phyloP scores from a whole-genome alignment of 1,140 invertebrate species.

The Drosophila micromelanica region DNA sequence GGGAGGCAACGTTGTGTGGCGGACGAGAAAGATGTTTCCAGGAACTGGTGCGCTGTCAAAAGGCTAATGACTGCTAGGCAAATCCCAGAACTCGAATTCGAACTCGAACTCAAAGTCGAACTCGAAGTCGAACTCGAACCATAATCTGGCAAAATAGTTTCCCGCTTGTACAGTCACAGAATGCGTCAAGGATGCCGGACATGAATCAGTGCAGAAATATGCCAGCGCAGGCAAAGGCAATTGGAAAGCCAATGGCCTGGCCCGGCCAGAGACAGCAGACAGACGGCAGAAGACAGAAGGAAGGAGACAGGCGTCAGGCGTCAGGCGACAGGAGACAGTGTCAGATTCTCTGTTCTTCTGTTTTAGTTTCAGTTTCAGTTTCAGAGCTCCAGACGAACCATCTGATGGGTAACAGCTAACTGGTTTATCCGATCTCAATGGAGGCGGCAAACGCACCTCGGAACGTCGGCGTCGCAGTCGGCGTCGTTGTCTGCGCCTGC shows the following conservation, averaged over 20 bases:
- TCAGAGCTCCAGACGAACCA: constrained; percentile 4
- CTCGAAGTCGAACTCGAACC: too few species aligned
- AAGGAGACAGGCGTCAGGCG: too few species aligned
- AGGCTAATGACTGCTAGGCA: constrained; percentile 72
- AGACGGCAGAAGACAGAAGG: not conserved
- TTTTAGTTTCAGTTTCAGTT: not conserved
- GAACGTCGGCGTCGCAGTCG: not conserved
- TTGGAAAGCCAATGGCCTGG: too few species aligned
- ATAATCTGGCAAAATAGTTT: constrained; percentile 13
- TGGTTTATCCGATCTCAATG: constrained; percentile 23
- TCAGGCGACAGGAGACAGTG: not conserved
- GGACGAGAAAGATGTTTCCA: constrained; percentile 55
- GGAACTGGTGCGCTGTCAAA: constrained; percentile 62
- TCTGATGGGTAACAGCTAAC: constrained; percentile 17
- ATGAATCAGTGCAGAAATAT: constrained; percentile 50
- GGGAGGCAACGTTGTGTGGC: not conserved
- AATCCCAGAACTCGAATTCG: not conserved
- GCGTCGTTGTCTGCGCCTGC: not conserved
- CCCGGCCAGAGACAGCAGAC: not conserved
- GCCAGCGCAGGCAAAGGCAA: too few species aligned
- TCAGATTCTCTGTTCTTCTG: constrained; percentile 11
- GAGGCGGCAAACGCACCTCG: constrained; percentile 1
- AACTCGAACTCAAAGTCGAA: too few species aligned
- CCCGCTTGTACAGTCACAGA: constrained; percentile 47
- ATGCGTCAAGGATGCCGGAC: constrained; percentile 53